Base-by-base conservation (phyloP, 92 coral and sea anemone species). In the Palythoa caribaeorum region DNA sequence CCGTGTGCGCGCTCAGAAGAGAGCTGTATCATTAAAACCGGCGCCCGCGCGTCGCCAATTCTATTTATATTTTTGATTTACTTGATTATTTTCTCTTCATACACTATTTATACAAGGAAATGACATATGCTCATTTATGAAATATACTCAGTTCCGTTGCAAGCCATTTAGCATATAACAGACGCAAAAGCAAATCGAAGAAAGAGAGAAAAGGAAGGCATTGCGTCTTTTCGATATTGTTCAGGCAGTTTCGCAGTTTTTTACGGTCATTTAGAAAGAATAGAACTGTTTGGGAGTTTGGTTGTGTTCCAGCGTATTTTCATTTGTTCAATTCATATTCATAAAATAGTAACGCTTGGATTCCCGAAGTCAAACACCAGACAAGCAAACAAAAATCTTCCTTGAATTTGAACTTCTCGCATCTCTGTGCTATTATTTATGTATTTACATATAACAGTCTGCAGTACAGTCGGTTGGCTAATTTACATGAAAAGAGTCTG, bases 1-100 rank as follows among this genome's bases (percentile, higher is more conserved):
- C 28, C 21, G 9, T 65, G 76, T 39, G 73, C 28, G 28, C 28
- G 28, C 75, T 81, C 62, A 44, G 13, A 44, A 63, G 86, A 81
- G 86, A 53, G 75, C 62, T 48, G 11, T 40, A 81, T 81, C 80
- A 50, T 81, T 51, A 16, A 47, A 35, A 47, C 76, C 86, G 86
- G 86, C 86, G 86, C 76, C 86, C 86, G 75, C 39, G 86, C 76
- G 86, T 65, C 86, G 86, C 86, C 86, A 44, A 62, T 48, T 66
- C 75, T 81, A 81, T 81, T 81, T 81, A 48, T 66, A 74, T 81
- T 63, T 81, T 68, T 81, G 47, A 81, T 66, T 81, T 66, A 51
- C 86, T 71, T 81, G 86, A 81, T 81, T 81, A 81, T 65, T 81
- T 81, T 81, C 86, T 66, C 86, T 66, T 68, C 86, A 37, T 44